Conservation (phyloP, 2,113 vertebrate genomes). For the Oryzias javanicus region DNA sequence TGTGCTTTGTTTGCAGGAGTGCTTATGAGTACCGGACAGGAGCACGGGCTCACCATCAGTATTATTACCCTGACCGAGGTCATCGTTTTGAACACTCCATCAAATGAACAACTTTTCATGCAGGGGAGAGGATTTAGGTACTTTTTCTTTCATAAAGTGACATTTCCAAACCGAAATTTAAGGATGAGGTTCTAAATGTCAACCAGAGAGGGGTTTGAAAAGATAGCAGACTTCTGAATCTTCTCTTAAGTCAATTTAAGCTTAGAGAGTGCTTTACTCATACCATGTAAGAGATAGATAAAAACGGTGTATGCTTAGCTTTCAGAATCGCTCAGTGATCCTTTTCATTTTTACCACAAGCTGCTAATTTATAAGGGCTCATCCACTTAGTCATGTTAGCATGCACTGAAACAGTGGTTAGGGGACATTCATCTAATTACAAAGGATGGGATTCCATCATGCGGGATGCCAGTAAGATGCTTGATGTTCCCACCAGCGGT, state of each 20-base stretch:
- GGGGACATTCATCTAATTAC: slow-evolving; percentile 54
- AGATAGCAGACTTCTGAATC: slow-evolving; percentile 23
- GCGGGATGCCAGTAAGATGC: slow-evolving; percentile 34
- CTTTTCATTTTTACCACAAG: slow-evolving; percentile 48
- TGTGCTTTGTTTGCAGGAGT: slow-evolving; percentile 17
- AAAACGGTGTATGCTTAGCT: slow-evolving; percentile 18
- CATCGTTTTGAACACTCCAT: background rate
- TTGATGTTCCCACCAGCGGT: slow-evolving; percentile 36
- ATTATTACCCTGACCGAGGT: background rate
- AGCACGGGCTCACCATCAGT: slow-evolving; percentile 10
- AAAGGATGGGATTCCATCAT: slow-evolving; percentile 33
- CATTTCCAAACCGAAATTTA: slow-evolving; percentile 52
- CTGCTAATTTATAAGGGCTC: slow-evolving; percentile 57
- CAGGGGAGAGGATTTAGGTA: slow-evolving; percentile 30
- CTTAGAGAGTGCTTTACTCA: slow-evolving; percentile 16
- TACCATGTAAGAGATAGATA: slow-evolving; percentile 28
- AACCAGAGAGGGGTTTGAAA: slow-evolving; percentile 26
- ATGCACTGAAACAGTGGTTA: slow-evolving; percentile 20
- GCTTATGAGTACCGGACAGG: slow-evolving; percentile 17
- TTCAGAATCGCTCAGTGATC: slow-evolving; percentile 37
- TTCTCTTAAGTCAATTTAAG: slow-evolving; percentile 41
- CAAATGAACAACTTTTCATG: slow-evolving; percentile 5
- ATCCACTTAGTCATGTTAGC: slow-evolving; percentile 22
- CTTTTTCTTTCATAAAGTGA: slow-evolving; percentile 41
- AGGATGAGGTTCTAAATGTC: slow-evolving; percentile 50